Evolutionary conservation across 2,888 invertebrate species (phyloP).

Genomic region (Pediacus dermestoides): DNA sequence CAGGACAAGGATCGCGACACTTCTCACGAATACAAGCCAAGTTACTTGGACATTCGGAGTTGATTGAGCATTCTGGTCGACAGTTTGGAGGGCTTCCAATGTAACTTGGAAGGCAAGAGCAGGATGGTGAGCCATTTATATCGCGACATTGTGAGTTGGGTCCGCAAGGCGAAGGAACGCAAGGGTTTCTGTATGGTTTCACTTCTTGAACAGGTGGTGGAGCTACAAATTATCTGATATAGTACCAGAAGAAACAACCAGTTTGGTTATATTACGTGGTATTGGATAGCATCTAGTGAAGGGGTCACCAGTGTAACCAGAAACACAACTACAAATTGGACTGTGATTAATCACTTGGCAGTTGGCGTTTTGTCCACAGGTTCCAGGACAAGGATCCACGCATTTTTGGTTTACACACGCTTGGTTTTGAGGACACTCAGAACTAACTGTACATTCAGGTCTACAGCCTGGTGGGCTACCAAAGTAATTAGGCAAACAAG

Average conservation of each 20-base stretch:
- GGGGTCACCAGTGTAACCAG: constrained; percentile 55
- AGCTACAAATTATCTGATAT: no score
- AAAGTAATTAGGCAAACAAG: constrained; percentile 64
- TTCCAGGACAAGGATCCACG: constrained; percentile 66
- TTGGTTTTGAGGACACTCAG: constrained; percentile 60
- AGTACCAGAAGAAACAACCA: not conserved
- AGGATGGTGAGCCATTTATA: constrained; percentile 52
- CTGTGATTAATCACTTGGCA: constrained; percentile 71
- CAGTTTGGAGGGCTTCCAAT: constrained; percentile 56
- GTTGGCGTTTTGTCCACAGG: constrained; percentile 67
- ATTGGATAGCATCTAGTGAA: constrained; percentile 49
- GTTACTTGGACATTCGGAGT: constrained; percentile 54
- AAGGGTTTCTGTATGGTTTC: constrained; percentile 47
- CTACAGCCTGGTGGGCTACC: constrained; percentile 68
- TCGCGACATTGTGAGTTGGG: constrained; percentile 56
- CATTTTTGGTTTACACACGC: constrained; percentile 70
- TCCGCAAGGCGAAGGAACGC: constrained; percentile 59
- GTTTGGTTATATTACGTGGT: constrained; percentile 38
- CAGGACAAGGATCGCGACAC: constrained; percentile 64
- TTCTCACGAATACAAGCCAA: constrained; percentile 55
- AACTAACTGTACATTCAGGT: constrained; percentile 65
- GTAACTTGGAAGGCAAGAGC: constrained; percentile 53
- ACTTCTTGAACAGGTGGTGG: constrained; percentile 25
- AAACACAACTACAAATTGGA: constrained; percentile 65
- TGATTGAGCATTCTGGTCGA: constrained; percentile 55